phyloP scores from a whole-genome alignment of 2,888 invertebrate species.

The Mycalesis mineus region DNA sequence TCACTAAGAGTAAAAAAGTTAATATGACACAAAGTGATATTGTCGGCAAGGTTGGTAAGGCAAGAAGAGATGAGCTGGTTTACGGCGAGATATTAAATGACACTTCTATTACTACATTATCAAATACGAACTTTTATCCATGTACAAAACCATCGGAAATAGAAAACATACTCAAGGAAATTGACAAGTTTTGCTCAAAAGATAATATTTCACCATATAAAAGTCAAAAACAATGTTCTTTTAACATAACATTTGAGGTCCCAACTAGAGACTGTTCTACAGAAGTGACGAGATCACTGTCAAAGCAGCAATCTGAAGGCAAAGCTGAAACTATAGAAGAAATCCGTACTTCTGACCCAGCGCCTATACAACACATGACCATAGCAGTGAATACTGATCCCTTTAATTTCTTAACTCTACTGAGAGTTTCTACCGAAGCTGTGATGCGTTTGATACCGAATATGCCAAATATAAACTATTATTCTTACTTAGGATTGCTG shows the following conservation, averaged over 20 bases:
- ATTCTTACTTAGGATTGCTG: conserved; percentile 41
- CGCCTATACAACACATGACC: conserved; percentile 35
- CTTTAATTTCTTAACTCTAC: conserved; percentile 47
- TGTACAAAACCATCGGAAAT: not conserved
- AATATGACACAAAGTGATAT: conserved; percentile 33
- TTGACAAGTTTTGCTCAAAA: not conserved
- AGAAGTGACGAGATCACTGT: conserved; percentile 46
- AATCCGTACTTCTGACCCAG: conserved; percentile 15
- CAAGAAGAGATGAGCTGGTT: conserved; percentile 21
- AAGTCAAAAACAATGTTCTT: conserved; percentile 33
- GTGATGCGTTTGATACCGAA: conserved; percentile 51
- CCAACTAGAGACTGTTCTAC: conserved; percentile 55
- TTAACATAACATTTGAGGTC: conserved; percentile 46
- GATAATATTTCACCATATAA: not conserved
- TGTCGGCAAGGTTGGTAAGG: conserved; percentile 25
- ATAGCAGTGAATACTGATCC: conserved; percentile 69
- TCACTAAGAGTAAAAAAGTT: conserved; percentile 16
- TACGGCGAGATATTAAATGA: conserved; percentile 32
- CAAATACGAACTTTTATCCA: not conserved
- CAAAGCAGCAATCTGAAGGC: not conserved
- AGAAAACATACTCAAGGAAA: conserved; percentile 1
- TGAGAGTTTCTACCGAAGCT: conserved; percentile 53
- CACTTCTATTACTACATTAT: conserved; percentile 27
- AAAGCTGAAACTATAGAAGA: conserved; percentile 31
- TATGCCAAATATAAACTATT: conserved; percentile 48